A percentile compares a stretch with the other conserved stretches of the same genome.
phyloP scores from a whole-genome alignment of 1,140 invertebrate species.

The Zaprionus africanus region DNA sequence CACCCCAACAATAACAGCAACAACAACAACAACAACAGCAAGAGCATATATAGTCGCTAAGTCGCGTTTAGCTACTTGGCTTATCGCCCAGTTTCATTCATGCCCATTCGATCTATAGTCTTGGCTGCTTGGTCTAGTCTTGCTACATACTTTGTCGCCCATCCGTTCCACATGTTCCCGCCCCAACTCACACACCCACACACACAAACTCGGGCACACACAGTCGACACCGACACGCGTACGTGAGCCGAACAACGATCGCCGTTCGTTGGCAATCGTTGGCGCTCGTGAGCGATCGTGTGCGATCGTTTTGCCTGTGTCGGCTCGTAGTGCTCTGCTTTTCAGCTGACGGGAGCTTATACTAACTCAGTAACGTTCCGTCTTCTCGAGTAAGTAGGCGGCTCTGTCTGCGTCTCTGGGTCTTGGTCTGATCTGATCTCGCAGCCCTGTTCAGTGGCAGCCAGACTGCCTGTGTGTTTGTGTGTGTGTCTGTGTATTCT shows the following conservation, averaged over 20 bases:
- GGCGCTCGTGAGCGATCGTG: conserved; percentile 20
- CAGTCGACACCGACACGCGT: conserved; percentile 65
- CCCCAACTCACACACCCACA: conserved; percentile 21
- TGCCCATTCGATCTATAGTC: conserved; percentile 40
- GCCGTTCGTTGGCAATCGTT: conserved; percentile 4
- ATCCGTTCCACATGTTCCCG: conserved; percentile 63
- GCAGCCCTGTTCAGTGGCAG: conserved; percentile 34
- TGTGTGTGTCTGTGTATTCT: conserved; percentile 22
- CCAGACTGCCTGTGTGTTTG: conserved; percentile 24
- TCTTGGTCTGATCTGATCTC: conserved; percentile 18
- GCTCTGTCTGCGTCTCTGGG: conserved; percentile 40
- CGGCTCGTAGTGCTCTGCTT: conserved; percentile 44
- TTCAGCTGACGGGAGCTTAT: conserved; percentile 80
- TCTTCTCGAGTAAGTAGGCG: conserved; percentile 83
- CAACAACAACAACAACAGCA: conserved; percentile 32
- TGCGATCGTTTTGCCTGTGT: conserved; percentile 22
- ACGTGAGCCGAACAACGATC: conserved; percentile 48
- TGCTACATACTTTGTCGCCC: conserved; percentile 61
- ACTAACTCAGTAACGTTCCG: conserved; percentile 84
- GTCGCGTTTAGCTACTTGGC: conserved; percentile 15
- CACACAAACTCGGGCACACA: conserved; percentile 33
- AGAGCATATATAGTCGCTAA: conserved; percentile 12
- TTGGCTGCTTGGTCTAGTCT: conserved; percentile 62
- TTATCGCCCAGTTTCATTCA: conserved; percentile 74
- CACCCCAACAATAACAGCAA: conserved; percentile 24